phyloP scores from a whole-genome alignment of 1,140 invertebrate species.

The Lordiphosa collinella region DNA sequence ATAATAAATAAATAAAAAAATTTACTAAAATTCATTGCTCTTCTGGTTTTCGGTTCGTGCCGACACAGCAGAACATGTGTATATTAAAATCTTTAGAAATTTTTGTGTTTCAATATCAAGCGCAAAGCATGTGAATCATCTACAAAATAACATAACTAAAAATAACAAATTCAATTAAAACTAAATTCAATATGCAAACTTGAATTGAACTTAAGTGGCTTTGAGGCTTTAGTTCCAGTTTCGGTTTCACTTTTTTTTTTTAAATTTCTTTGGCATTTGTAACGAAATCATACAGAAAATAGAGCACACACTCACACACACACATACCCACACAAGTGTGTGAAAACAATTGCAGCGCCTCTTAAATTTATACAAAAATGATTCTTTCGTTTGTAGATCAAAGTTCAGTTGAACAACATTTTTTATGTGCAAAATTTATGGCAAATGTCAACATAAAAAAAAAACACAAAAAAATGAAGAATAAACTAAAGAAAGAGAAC shows the following conservation, averaged over 20 bases:
- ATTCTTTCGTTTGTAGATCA: slow-evolving; percentile 44
- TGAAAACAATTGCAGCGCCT: slow-evolving; percentile 10
- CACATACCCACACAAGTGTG: neutral
- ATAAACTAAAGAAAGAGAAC: neutral
- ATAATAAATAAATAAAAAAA: slow-evolving; percentile 36
- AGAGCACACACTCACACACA: slow-evolving; percentile 32
- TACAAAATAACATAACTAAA: slow-evolving; percentile 15
- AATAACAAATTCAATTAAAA: slow-evolving; percentile 16
- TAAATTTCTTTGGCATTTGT: slow-evolving; percentile 21
- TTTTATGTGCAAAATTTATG: slow-evolving; percentile 13
- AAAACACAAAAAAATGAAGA: neutral
- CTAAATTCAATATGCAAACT: slow-evolving; percentile 29
- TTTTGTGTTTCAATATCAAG: slow-evolving; percentile 22
- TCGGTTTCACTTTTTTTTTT: slow-evolving; percentile 22
- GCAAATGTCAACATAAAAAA: slow-evolving; percentile 10
- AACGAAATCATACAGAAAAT: slow-evolving; percentile 60
- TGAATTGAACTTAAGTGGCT: slow-evolving; percentile 57
- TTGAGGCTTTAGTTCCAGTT: slow-evolving; percentile 47
- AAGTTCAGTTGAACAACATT: slow-evolving; percentile 43
- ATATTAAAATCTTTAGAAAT: neutral
- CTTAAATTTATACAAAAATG: slow-evolving; percentile 24
- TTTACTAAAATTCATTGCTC: slow-evolving; percentile 23
- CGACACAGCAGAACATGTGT: neutral
- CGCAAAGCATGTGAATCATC: slow-evolving; percentile 39
- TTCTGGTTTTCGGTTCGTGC: slow-evolving; percentile 16